phyloP scores from a whole-genome alignment of 2,888 invertebrate genomes.

The Protophormia terraenovae region DNA sequence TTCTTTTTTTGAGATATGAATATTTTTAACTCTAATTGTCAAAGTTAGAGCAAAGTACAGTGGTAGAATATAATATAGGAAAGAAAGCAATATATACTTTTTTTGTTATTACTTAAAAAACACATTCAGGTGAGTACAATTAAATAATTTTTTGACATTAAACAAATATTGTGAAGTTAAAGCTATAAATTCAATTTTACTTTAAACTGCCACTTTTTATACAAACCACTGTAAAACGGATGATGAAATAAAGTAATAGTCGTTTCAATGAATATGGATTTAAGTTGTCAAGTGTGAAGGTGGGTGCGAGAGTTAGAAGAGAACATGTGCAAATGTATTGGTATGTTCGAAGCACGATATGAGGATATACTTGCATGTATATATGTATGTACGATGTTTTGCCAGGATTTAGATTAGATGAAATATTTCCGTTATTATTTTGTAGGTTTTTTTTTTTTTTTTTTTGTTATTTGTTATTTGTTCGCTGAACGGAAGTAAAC shows the following conservation, averaged over 20 bases:
- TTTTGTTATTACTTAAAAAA: too few species aligned
- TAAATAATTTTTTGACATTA: too few species aligned
- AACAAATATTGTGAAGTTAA: too few species aligned
- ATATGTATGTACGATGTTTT: neutral
- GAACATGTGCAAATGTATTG: neutral
- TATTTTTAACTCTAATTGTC: neutral
- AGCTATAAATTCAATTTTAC: too few species aligned
- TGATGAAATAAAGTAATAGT: neutral
- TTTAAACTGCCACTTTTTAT: neutral
- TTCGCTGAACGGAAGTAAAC: neutral
- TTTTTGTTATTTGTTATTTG: neutral
- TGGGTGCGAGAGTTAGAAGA: neutral
- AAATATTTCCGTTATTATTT: constrained; percentile 28
- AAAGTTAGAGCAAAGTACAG: neutral
- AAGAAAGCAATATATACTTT: too few species aligned
- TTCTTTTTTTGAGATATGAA: neutral
- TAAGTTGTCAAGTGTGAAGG: neutral
- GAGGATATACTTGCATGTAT: neutral
- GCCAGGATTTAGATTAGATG: constrained; percentile 31
- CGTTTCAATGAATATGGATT: neutral
- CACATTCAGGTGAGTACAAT: too few species aligned
- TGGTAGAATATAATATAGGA: too few species aligned
- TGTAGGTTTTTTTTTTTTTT: neutral
- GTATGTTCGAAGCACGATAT: neutral
- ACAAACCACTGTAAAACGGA: neutral